Percentiles rank a stretch among this genome's conserved stretches.
Conservation (phyloP, 2,888 invertebrate genomes). For the Epistrophella euchroma region DNA sequence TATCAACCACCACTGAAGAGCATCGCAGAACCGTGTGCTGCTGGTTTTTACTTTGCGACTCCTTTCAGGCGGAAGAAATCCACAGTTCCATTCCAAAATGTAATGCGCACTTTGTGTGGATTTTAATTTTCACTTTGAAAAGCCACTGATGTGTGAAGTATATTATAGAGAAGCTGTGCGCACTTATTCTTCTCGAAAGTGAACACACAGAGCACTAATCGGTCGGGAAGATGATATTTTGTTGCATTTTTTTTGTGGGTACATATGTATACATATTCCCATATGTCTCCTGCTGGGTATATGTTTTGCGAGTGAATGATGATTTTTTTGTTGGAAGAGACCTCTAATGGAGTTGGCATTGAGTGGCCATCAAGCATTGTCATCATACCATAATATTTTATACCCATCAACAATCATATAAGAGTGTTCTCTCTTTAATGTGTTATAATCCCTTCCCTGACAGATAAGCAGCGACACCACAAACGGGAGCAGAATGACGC, state of each 20-base stretch:
- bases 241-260: slow-evolving; percentile 27
- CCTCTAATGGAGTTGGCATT: slow-evolving; percentile 75
- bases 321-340: slow-evolving; percentile 20
- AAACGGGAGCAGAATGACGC: background rate
- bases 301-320: slow-evolving; percentile 9
- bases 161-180: slow-evolving; percentile 38
- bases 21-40: slow-evolving; percentile 2
- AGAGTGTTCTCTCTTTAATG: slow-evolving; percentile 52
- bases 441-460: slow-evolving; percentile 48
- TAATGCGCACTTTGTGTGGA: slow-evolving; percentile 76
- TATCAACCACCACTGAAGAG: slow-evolving; percentile 11
- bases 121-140: slow-evolving; percentile 73
- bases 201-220: slow-evolving; percentile 36
- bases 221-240: slow-evolving; percentile 18
- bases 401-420: slow-evolving; percentile 1
- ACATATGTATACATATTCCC: background rate
- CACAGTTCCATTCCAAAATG: slow-evolving; percentile 70
- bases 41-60: slow-evolving; percentile 38
- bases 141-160: slow-evolving; percentile 75
- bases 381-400: background rate
- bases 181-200: slow-evolving; percentile 32
- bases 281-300: slow-evolving; percentile 55
- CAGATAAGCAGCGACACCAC: slow-evolving; percentile 10
- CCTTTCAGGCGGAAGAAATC: slow-evolving; percentile 70
- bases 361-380: slow-evolving; percentile 70